A percentile compares a stretch with the other conserved stretches of the same genome.
phyloP scores from a whole-genome alignment of 1,140 invertebrate species.

The Acromyrmex echinatior region DNA sequence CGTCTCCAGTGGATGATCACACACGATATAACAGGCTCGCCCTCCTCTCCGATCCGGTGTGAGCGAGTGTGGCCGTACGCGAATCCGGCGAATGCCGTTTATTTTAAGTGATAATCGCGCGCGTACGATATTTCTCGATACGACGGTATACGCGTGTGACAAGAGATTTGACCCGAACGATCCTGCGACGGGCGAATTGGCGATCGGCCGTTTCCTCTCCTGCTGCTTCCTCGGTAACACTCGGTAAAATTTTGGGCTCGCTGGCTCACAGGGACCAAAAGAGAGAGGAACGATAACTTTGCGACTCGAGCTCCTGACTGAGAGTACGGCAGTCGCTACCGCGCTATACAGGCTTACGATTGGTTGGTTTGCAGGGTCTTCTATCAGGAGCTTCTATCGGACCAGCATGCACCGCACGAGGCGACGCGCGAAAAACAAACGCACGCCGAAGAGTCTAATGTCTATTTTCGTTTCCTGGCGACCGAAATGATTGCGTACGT shows the following conservation, averaged over 20 bases:
- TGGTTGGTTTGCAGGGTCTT: conserved; percentile 84
- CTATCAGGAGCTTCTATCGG: conserved; percentile 86
- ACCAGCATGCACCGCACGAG: conserved; percentile 79
- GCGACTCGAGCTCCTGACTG: conserved; percentile 81
- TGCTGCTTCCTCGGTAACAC: conserved; percentile 62
- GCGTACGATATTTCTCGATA: not conserved
- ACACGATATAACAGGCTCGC: conserved; percentile 22
- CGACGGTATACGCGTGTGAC: not conserved
- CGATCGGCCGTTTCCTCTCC: not conserved
- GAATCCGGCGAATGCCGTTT: conserved; percentile 41
- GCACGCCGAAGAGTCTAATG: not conserved
- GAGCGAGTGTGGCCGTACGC: conserved; percentile 7
- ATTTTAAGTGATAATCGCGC: conserved; percentile 37
- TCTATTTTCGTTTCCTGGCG: not conserved
- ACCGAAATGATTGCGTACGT: not conserved
- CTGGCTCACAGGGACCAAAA: conserved; percentile 72
- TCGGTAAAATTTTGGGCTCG: conserved; percentile 75
- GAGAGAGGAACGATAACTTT: conserved; percentile 74
- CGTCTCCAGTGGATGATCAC: conserved; percentile 40
- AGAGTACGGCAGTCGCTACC: conserved; percentile 75
- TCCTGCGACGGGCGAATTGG: not conserved
- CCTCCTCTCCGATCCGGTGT: conserved; percentile 33
- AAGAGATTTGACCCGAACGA: not conserved
- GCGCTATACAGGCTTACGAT: conserved; percentile 75
- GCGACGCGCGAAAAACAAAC: conserved; percentile 78